These are phyloP conservation scores for Balanococcus diminutus DNA, from an alignment of 2,888 invertebrate genomes.

Conservation along the genomic window DNA sequence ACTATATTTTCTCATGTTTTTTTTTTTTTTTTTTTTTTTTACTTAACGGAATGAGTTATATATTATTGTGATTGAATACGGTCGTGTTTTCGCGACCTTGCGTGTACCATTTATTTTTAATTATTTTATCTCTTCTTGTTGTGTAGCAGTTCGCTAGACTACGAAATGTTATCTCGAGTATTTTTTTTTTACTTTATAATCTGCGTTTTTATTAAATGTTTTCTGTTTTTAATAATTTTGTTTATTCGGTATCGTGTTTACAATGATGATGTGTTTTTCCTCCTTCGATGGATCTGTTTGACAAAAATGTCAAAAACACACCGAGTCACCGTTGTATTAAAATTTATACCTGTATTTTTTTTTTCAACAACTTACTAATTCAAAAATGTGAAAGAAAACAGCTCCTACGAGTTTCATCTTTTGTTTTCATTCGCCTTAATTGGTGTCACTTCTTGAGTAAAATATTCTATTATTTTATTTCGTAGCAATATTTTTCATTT, in stretches of 20 bases:
- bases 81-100: background rate
- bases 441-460: background rate
- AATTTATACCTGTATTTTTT: background rate
- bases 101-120: slow-evolving; percentile 1
- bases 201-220: background rate
- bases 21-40: background rate
- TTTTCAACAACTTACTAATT: too few species aligned
- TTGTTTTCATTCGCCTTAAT: background rate
- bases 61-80: slow-evolving; percentile 4
- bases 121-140: background rate
- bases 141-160: background rate
- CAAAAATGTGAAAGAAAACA: background rate
- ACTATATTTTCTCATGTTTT: background rate
- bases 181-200: background rate
- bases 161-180: background rate
- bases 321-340: too few species aligned
- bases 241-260: background rate
- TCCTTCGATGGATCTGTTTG: background rate
- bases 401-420: background rate
- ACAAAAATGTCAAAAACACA: background rate
- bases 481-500: background rate
- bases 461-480: background rate
- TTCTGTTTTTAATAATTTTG: background rate
- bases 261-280: background rate
- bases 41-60: background rate